phyloP scores from a whole-genome alignment of 2,113 vertebrate species.

The Mobula birostris region DNA sequence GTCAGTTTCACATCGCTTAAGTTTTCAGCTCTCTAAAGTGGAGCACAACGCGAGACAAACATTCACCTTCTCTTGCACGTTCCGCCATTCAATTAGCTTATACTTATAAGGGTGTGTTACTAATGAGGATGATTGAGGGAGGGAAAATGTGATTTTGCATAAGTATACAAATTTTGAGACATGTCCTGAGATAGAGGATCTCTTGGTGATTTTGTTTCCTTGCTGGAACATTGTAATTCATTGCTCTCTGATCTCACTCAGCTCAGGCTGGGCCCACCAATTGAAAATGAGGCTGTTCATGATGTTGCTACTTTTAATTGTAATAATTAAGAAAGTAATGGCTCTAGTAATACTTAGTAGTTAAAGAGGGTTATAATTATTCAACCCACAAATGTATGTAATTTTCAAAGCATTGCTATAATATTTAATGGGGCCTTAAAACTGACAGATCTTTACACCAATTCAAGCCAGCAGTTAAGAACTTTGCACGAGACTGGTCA shows the following conservation, averaged over 20 bases:
- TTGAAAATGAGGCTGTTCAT: neutral
- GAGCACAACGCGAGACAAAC: no score
- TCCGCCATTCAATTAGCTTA: no score
- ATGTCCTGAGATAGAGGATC: neutral
- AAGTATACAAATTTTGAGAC: neutral
- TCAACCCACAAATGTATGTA: neutral
- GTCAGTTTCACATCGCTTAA: no score
- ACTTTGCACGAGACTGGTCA: neutral
- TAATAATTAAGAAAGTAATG: neutral
- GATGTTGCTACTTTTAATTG: neutral
- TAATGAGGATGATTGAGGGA: neutral
- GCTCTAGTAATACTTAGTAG: neutral
- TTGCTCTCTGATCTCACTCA: neutral
- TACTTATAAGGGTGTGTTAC: no score
- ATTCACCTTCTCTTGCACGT: no score
- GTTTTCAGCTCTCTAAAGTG: no score
- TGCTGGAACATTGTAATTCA: neutral
- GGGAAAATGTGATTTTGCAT: neutral
- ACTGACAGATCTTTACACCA: neutral
- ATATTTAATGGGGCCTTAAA: constrained; percentile 4
- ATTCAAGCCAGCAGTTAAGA: neutral
- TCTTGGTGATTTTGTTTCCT: neutral
- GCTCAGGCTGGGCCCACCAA: neutral
- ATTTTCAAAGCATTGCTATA: constrained; percentile 17
- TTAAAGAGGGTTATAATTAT: neutral